phyloP scores from a whole-genome alignment of 2,888 invertebrate species.

The Miltochrista miniata region DNA sequence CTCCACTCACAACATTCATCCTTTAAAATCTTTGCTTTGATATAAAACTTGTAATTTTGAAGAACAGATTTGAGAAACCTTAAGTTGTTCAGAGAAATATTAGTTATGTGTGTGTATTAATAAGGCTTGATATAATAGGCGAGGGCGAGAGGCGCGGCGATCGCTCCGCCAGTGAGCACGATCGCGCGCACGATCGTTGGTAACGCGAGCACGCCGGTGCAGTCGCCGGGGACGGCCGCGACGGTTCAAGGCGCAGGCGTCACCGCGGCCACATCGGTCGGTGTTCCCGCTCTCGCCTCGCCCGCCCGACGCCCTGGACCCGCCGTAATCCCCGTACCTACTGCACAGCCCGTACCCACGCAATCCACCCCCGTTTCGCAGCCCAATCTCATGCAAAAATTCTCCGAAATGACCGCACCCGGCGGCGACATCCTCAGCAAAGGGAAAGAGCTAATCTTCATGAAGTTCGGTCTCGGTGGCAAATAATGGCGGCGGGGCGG shows the following conservation, averaged over 20 bases:
- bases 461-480: slow-evolving; percentile 95
- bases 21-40: no score
- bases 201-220: slow-evolving; percentile 76
- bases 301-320: slow-evolving; percentile 40
- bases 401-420: slow-evolving; percentile 94
- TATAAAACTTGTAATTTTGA: no score
- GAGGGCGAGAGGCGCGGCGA: slow-evolving; percentile 82
- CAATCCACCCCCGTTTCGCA: slow-evolving; percentile 75
- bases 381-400: slow-evolving; percentile 94
- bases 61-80: no score
- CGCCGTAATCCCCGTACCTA: slow-evolving; percentile 55
- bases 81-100: no score
- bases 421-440: slow-evolving; percentile 96
- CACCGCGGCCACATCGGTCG: slow-evolving; percentile 33
- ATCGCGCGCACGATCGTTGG: slow-evolving; percentile 86
- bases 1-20: no score
- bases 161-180: slow-evolving; percentile 74
- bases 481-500: slow-evolving; percentile 83
- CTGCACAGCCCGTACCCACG: slow-evolving; percentile 22
- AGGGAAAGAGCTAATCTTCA: slow-evolving; percentile 96
- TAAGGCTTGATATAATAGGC: slow-evolving; percentile 56
- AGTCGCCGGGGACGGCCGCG: slow-evolving; percentile 59
- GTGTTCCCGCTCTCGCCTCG: slow-evolving; percentile 40
- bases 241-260: slow-evolving; percentile 39
- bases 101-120: slow-evolving; percentile 12